Percentiles rank a stretch among this genome's conserved stretches.
These are phyloP conservation scores for Amblyjoppa proteus DNA, from an alignment of 2,888 invertebrate species.

Conservation along the genomic window DNA sequence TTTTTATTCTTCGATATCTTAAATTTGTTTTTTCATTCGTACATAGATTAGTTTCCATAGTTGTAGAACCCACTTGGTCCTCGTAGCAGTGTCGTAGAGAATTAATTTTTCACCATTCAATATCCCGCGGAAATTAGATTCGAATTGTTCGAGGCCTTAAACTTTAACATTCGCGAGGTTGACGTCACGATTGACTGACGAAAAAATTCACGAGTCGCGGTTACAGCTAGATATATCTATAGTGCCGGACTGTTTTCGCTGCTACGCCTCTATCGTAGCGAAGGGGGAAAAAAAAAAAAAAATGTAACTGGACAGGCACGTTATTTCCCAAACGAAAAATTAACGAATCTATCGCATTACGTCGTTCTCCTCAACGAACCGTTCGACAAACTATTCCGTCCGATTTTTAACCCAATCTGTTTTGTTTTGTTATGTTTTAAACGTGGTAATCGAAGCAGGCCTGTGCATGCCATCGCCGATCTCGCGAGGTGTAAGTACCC, in stretches of 20 bases:
- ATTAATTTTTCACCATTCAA: conserved; percentile 33
- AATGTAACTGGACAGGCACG: conserved; percentile 1
- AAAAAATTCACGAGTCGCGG: conserved; percentile 22
- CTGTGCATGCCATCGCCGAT: conserved; percentile 95
- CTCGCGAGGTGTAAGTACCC: conserved; percentile 95
- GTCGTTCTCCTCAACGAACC: conserved; percentile 13
- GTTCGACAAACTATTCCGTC: conserved; percentile 14
- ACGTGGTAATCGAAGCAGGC: conserved; percentile 86
- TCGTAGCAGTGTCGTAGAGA: conserved; percentile 8
- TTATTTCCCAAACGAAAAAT: background rate
- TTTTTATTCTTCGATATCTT: background rate
- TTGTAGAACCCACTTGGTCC: conserved; percentile 10
- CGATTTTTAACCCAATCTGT: conserved; percentile 58
- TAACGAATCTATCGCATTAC: background rate
- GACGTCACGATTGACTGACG: conserved; percentile 26
- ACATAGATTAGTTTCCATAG: background rate
- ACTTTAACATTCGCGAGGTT: conserved; percentile 12
- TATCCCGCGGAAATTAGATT: conserved; percentile 15
- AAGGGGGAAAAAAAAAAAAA: background rate
- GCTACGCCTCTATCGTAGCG: background rate
- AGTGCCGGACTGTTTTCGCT: conserved; percentile 1
- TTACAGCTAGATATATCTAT: background rate
- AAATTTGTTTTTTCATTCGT: background rate
- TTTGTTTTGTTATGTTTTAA: conserved; percentile 80
- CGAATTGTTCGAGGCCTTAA: conserved; percentile 18